Percentiles rank a stretch among this genome's conserved stretches.
These are phyloP conservation scores for Megamerina dolium DNA, from an alignment of 2,888 invertebrate genomes.

Conservation along the genomic window DNA sequence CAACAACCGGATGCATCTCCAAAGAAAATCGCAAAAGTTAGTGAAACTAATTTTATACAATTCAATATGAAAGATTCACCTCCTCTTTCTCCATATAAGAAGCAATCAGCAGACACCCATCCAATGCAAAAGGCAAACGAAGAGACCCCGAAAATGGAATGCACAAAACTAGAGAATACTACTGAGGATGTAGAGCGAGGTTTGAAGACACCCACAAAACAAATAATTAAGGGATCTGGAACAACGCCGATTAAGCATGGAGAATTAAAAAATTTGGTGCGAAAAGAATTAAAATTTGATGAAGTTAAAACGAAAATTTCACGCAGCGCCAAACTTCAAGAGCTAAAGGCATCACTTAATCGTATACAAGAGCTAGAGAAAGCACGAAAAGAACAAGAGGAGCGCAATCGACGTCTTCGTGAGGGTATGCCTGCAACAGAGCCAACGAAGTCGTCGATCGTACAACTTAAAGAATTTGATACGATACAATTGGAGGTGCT, in stretches of 20 bases:
- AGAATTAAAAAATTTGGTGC: constrained; percentile 49
- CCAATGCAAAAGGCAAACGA: constrained; percentile 23
- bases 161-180: constrained; percentile 1
- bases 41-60: constrained; percentile 38
- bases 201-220: constrained; percentile 42
- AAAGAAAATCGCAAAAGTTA: constrained; percentile 32
- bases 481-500: constrained; percentile 71
- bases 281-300: constrained; percentile 60
- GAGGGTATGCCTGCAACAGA: constrained; percentile 30
- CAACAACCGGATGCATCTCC: constrained; percentile 21
- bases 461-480: constrained; percentile 62
- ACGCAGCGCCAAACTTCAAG: constrained; percentile 63
- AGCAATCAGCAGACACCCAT: constrained; percentile 21
- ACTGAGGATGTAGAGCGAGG: constrained; percentile 36
- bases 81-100: constrained; percentile 45
- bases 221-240: constrained; percentile 47
- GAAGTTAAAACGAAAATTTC: constrained; percentile 65
- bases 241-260: constrained; percentile 36
- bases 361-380: constrained; percentile 62
- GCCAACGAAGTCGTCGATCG: constrained; percentile 26
- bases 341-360: constrained; percentile 62
- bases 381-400: constrained; percentile 51
- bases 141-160: constrained; percentile 23
- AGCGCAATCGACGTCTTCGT: constrained; percentile 37
- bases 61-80: constrained; percentile 47